phyloP scores from a whole-genome alignment of 2,113 vertebrate species.

The Rhea americana region DNA sequence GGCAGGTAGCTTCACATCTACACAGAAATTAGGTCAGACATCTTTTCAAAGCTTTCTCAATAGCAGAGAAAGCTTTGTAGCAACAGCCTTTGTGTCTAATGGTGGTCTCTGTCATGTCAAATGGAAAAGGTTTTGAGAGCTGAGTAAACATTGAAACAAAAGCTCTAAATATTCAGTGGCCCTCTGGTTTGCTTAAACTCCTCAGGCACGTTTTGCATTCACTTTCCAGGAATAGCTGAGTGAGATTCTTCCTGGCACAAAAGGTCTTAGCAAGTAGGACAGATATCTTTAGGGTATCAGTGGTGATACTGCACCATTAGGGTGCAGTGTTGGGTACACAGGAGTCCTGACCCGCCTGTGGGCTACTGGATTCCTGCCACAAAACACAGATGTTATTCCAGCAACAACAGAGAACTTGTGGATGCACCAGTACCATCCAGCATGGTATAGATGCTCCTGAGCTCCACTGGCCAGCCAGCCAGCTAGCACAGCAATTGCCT shows the following conservation, averaged over 20 bases:
- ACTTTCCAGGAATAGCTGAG: slow-evolving; percentile 38
- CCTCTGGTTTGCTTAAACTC: neutral
- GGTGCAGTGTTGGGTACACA: neutral
- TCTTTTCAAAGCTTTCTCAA: neutral
- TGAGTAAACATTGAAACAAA: neutral
- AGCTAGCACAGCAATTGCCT: neutral
- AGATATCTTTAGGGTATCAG: neutral
- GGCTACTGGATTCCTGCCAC: neutral
- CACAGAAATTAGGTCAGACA: neutral
- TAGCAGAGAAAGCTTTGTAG: neutral
- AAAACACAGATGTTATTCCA: neutral
- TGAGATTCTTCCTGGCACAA: neutral
- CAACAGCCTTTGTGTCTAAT: neutral
- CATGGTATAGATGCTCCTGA: accelerated
- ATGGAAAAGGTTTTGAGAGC: neutral
- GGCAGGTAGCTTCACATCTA: neutral
- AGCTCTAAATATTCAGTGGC: neutral
- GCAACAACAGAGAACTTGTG: neutral
- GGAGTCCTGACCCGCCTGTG: neutral
- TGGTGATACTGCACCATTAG: too few species aligned
- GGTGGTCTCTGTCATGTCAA: neutral
- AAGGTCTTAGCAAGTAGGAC: neutral
- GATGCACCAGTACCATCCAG: neutral
- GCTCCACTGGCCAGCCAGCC: neutral
- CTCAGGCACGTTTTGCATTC: neutral